Evolutionary conservation across 2,888 invertebrate species (phyloP), one percentile per base, ranked within the genome.

Genomic region (Sminthurinus aureus): DNA sequence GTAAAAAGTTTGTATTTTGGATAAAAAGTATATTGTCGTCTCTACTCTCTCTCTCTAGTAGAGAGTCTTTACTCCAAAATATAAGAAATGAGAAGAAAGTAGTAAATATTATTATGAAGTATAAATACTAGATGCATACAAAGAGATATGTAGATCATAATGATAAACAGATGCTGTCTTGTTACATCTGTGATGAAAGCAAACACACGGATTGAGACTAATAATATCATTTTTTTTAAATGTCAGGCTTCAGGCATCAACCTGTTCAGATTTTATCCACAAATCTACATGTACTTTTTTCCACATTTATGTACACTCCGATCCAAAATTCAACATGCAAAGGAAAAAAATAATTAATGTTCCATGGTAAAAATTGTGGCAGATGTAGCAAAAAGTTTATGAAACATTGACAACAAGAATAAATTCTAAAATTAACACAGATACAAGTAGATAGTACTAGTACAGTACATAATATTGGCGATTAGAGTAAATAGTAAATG

Each of bases 81-180:
- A 67, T 67, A 67, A n/a, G 15, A 9, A 58, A 58, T 66, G 66
- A 12, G 20, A 18, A 18, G 22, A 20, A 67, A 67, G 67, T 11
- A 67, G 11, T 67, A 20, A n/a, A n/a, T n/a, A n/a, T n/a, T n/a
- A n/a, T n/a, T 38, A 6, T 38, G 38, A 38, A 38, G 38, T 38
- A 38, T 38, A 38, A 4, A 11, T 15, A n/a, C 20, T 20, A 58
- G 64, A 64, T 64, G n/a, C 64, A 64, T 9, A 64, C 67, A 67
- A 8, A 71, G 6, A 71, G 24, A 71, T 24, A n/a, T 11, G 20
- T 20, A 26, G 24, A 71, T 13, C 24, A 24, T 24, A 71, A 71
- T 71, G 71, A 71, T 71, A 71, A 71, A 22, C 71, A 71, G 71
- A 71, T 71, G 71, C 15, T 69, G 24, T 71, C 11, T 24, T 71